Evolutionary conservation across 2,113 vertebrate species (phyloP), one percentile per base, ranked within the genome.

Genomic region (Gymnorhina tibicen): DNA sequence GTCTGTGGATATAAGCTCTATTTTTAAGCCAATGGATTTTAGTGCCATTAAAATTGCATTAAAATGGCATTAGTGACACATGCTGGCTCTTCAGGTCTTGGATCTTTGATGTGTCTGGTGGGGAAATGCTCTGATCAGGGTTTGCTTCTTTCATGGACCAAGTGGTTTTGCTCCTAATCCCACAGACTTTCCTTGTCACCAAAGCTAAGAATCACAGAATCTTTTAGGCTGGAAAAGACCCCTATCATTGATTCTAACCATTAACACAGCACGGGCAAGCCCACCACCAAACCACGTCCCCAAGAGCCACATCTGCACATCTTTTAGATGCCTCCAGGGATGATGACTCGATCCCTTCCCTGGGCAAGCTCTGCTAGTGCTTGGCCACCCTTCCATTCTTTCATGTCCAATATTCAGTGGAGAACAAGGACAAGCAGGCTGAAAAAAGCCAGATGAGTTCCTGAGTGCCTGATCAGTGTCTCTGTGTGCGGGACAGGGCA

Each of bases 101-200:
- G 1, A 23, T n/a, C 10, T 50, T 44, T 21, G 10, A 12, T 27
- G 28, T n/a, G 26, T 17, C 41, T 9, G 3, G 10, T 23, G 44
- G 30, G 59, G 37, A 63, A 44, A 27, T 56, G 9, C 16, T 82
- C 37, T 60, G 50, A 8, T 32, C 41, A 47, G 30, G 22, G 3
- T 91, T 70, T 6, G 3, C n/a, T 44, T 23, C 24, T 56, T 6
- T 20, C 10, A 10, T 28, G 41, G 59, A 46, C 6, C 26, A 18
- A n/a, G 16, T 0, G 0, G 28, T 91, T 92, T 50, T 46, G 9
- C 41, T 81, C 22, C 26, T 20, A 15, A 37, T 3, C 8, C 5
- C 35, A 14, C 13, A 33, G 32, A 30, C 11, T 42, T 50, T 26
- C 22, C 13, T 17, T 39, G n/a, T 21, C 68, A 50, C 53, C 37